These are phyloP conservation scores for Stercorarius parasiticus DNA, from an alignment of 2,113 vertebrate genomes.

Conservation along the genomic window DNA sequence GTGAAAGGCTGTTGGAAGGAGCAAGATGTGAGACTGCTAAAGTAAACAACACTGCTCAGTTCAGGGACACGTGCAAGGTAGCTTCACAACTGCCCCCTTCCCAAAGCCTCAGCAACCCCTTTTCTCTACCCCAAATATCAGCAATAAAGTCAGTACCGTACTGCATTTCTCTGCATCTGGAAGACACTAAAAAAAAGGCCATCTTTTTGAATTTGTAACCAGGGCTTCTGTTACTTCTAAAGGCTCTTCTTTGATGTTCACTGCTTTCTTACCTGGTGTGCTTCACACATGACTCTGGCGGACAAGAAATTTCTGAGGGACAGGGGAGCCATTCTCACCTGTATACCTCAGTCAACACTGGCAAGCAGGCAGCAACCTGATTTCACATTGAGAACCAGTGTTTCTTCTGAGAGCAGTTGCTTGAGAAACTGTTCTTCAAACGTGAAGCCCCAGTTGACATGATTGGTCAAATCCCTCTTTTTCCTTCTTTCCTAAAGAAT, in stretches of 20 bases:
- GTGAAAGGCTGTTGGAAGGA: background rate
- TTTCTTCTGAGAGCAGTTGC: background rate
- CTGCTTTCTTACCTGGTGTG: background rate
- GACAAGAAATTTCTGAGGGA: background rate
- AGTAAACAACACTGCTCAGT: background rate
- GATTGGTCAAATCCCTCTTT: background rate
- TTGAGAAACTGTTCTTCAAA: background rate
- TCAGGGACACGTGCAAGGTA: background rate
- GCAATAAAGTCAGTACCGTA: background rate
- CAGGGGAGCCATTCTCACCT: background rate
- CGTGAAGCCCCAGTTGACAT: background rate
- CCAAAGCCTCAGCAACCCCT: background rate
- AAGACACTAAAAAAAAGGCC: background rate
- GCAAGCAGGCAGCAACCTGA: background rate
- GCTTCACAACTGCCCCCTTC: background rate
- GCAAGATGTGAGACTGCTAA: background rate
- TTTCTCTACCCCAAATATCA: background rate
- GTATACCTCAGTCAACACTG: background rate
- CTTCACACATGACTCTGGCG: background rate
- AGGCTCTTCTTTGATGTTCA: background rate
- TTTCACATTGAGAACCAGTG: background rate
- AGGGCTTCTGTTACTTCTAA: background rate
- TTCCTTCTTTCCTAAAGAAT: background rate
- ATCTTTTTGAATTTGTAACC: background rate
- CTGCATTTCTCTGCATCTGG: background rate